Evolutionary conservation across 2,113 vertebrate genomes (phyloP).

Genomic region (Nibea albiflora): DNA sequence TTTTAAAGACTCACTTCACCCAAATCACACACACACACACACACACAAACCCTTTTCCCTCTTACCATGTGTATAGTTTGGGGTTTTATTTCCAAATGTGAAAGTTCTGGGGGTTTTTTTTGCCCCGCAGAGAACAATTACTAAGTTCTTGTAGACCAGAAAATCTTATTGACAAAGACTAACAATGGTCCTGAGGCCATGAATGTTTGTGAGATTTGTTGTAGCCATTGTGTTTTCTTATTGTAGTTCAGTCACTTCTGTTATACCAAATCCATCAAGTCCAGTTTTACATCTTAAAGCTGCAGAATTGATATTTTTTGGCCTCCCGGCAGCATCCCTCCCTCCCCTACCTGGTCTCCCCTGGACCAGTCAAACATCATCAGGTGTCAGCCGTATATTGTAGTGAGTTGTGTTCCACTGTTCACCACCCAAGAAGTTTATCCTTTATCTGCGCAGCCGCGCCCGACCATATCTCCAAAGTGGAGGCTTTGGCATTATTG

Average conservation of each 20-base stretch:
- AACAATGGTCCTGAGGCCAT: background rate
- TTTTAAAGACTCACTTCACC: conserved; percentile 1
- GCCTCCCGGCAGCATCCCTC: background rate
- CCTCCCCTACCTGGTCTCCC: no score
- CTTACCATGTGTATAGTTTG: background rate
- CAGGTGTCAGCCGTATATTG: no score
- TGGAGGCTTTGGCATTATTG: no score
- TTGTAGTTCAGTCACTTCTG: background rate
- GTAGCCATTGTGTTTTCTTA: background rate
- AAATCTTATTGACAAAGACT: background rate
- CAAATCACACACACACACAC: background rate
- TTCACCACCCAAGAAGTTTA: no score
- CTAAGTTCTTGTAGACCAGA: background rate
- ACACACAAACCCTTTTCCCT: background rate
- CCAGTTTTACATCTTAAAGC: background rate
- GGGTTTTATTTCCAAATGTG: background rate
- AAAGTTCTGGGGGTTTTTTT: background rate
- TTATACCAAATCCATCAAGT: no score
- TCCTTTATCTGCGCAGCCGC: no score
- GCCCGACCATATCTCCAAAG: no score
- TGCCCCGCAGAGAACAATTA: background rate
- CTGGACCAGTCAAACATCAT: no score
- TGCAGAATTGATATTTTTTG: background rate
- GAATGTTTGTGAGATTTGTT: background rate
- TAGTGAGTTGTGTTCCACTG: no score